A percentile compares a stretch with the other conserved stretches of the same genome.
Conservation (phyloP, 2,113 vertebrate genomes). For the Empidonax alnorum region DNA sequence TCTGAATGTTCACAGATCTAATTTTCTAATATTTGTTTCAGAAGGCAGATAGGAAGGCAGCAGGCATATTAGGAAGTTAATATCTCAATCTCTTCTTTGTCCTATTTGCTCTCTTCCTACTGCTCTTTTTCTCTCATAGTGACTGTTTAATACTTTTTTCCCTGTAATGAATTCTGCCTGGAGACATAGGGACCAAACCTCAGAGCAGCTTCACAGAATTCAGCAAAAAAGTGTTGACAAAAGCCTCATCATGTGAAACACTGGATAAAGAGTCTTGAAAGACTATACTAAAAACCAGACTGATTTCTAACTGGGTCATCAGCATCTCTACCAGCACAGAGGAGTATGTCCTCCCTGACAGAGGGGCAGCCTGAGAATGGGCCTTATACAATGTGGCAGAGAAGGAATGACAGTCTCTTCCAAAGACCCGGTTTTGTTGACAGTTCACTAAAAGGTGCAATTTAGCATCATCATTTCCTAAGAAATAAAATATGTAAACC, state of each 20-base stretch:
- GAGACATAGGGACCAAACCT: neutral
- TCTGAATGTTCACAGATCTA: neutral
- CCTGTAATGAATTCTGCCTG: neutral
- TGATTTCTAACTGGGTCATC: neutral
- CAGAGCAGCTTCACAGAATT: neutral
- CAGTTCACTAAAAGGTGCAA: neutral
- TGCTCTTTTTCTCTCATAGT: neutral
- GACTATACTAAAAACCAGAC: neutral
- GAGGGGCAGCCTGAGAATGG: neutral
- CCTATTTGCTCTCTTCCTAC: neutral
- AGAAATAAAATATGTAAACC: neutral
- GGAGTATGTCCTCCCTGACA: neutral
- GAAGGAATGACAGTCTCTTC: neutral
- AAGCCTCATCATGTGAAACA: neutral
- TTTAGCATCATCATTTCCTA: neutral
- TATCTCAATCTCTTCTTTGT: neutral
- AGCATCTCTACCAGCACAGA: neutral
- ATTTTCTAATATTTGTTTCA: neutral
- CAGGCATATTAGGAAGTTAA: neutral
- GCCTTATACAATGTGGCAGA: neutral
- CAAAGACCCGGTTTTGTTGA: neutral
- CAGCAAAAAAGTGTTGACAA: neutral
- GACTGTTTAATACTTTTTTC: neutral
- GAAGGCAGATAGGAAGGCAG: neutral
- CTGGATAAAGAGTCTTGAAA: neutral